These are phyloP conservation scores for Araneus ventricosus DNA, from an alignment of 1,140 invertebrate species.

Conservation along the genomic window DNA sequence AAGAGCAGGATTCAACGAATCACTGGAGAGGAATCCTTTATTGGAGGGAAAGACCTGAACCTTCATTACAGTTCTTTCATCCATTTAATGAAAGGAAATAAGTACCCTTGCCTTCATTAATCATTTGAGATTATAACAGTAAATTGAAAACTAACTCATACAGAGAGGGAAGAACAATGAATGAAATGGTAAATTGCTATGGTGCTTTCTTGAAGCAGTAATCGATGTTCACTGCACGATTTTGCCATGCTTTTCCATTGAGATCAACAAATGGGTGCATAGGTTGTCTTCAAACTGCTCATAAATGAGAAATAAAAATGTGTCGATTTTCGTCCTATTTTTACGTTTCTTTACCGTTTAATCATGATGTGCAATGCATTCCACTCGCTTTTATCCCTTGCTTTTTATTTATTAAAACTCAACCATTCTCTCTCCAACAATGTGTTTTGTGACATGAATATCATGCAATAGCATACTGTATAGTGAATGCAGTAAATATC, in stretches of 20 bases:
- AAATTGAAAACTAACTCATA: background rate
- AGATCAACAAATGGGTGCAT: no score
- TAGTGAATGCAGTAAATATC: no score
- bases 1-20: background rate
- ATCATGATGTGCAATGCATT: no score
- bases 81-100: background rate
- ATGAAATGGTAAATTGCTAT: background rate
- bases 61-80: background rate
- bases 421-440: no score
- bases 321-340: background rate
- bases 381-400: no score
- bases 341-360: no score
- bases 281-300: background rate
- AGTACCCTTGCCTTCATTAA: background rate
- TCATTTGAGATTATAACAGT: background rate
- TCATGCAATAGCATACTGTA: no score
- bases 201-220: background rate
- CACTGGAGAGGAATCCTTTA: background rate
- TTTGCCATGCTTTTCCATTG: background rate
- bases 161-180: background rate
- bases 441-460: no score
- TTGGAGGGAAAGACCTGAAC: background rate
- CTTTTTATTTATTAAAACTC: no score
- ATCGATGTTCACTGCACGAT: background rate
- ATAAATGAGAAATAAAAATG: background rate